Conservation (phyloP, 2,797 vertebrate genomes). For the Crenuchus spilurus region DNA sequence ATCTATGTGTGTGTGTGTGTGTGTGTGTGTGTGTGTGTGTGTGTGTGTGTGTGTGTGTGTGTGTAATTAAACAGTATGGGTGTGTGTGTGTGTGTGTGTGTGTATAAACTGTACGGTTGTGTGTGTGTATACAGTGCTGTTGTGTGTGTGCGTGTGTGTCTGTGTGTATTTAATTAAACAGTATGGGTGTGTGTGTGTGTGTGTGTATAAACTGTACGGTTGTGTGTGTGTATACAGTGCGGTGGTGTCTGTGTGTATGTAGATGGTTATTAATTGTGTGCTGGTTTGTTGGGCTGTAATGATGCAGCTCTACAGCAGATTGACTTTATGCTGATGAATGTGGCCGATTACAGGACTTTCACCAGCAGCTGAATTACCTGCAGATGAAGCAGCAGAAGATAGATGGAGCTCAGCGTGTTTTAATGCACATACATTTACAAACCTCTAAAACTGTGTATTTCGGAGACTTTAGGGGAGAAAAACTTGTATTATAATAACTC, state of each 20-base stretch:
- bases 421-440: not conserved
- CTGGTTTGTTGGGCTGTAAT: not conserved
- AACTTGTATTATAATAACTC: no score
- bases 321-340: not conserved
- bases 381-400: not conserved
- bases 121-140: not conserved
- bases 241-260: conserved; percentile 20
- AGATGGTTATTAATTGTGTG: not conserved
- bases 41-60: no score
- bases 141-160: no score
- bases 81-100: no score
- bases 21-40: conserved; percentile 9
- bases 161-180: conserved; percentile 1
- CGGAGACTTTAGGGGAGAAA: no score
- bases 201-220: no score
- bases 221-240: no score
- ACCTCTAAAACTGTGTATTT: no score
- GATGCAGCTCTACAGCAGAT: not conserved
- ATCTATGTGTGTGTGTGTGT: conserved; percentile 17
- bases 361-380: not conserved
- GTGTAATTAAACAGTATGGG: no score
- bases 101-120: not conserved
- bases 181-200: no score
- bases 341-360: not conserved
- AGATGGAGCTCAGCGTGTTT: not conserved